Percentiles rank a stretch among this genome's conserved stretches.
Conservation (phyloP, 2,797 vertebrate genomes). For the Serranus cabrilla region DNA sequence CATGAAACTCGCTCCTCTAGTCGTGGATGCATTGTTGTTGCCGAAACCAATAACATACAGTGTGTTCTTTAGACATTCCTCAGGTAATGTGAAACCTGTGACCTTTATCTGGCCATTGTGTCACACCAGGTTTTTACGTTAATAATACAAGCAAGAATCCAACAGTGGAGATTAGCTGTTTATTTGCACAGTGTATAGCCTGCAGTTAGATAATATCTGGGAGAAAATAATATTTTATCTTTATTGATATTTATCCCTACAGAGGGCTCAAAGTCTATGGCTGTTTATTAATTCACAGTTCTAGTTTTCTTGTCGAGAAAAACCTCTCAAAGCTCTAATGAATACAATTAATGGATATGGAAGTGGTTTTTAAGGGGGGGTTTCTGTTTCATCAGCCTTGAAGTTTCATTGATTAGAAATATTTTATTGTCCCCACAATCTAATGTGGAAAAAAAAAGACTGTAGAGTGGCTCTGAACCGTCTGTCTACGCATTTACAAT, state of each 20-base stretch:
- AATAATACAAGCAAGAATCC: slow-evolving; percentile 44
- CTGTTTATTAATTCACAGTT: slow-evolving; percentile 48
- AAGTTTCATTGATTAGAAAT: slow-evolving; percentile 46
- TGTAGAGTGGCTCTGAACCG: neutral
- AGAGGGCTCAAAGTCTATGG: slow-evolving; percentile 21
- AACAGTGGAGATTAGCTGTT: slow-evolving; percentile 17
- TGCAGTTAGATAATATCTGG: slow-evolving; percentile 28
- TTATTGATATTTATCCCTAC: slow-evolving; percentile 34
- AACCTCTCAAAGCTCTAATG: slow-evolving; percentile 41
- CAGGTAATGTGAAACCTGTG: slow-evolving; percentile 43
- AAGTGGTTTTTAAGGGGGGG: slow-evolving; percentile 33
- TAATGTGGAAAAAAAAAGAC: slow-evolving; percentile 9
- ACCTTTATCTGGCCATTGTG: slow-evolving; percentile 45
- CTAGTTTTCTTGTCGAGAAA: slow-evolving; percentile 32
- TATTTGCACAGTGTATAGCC: slow-evolving; percentile 19
- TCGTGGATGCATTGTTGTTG: slow-evolving; percentile 24
- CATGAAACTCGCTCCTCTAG: slow-evolving; percentile 13
- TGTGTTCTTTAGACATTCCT: slow-evolving; percentile 14
- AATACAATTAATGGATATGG: slow-evolving; percentile 47
- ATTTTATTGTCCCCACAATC: slow-evolving; percentile 34
- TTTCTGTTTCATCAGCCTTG: slow-evolving; percentile 46
- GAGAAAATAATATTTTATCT: slow-evolving; percentile 28
- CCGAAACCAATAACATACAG: slow-evolving; percentile 35
- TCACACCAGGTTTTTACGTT: slow-evolving; percentile 34
- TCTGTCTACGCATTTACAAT: slow-evolving; percentile 4